These are phyloP conservation scores for Picathartes gymnocephalus DNA, from an alignment of 2,113 vertebrate species.

Conservation along the genomic window DNA sequence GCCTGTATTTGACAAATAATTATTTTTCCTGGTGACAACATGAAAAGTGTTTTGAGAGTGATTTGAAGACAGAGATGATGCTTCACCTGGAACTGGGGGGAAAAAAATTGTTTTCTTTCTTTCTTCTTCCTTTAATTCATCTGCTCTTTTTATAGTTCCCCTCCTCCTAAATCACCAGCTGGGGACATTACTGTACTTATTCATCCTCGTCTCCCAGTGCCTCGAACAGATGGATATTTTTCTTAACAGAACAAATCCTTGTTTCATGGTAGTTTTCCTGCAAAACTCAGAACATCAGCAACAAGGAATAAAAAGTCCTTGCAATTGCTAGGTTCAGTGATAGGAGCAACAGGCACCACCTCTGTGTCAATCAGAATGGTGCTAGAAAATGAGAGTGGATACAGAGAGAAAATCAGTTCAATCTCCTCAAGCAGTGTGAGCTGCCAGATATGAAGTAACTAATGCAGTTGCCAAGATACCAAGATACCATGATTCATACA, in stretches of 20 bases:
- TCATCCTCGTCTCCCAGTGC: neutral
- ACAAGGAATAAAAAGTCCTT: neutral
- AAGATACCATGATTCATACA: neutral
- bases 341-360: neutral
- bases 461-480: constrained; percentile 37
- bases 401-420: neutral
- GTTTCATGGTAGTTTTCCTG: neutral
- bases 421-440: neutral
- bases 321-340: neutral
- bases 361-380: neutral
- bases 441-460: neutral
- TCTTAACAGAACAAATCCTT: neutral
- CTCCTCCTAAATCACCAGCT: neutral
- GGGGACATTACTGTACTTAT: neutral
- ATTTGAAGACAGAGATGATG: neutral
- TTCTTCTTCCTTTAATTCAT: neutral
- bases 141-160: neutral
- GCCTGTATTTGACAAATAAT: neutral
- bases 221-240: neutral
- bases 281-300: neutral
- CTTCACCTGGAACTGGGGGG: neutral
- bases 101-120: neutral
- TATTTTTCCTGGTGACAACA: neutral
- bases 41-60: neutral
- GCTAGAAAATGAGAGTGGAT: neutral